Percentiles rank a stretch among this genome's conserved stretches.
Conservation (phyloP, 2,113 vertebrate genomes). For the Lampris megalopsis region DNA sequence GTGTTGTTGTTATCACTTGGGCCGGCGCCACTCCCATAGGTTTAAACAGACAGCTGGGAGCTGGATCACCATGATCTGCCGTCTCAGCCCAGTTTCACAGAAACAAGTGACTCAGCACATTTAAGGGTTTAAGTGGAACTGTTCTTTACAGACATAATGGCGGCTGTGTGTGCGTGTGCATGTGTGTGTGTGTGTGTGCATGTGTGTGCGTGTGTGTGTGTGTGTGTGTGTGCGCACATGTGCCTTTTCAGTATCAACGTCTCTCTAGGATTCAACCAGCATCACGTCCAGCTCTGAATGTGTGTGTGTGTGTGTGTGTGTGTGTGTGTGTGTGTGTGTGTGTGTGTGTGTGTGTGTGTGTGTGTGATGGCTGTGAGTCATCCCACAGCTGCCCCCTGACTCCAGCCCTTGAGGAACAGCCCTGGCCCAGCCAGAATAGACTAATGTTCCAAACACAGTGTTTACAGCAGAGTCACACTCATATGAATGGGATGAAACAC, state of each 20-base stretch:
- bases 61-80: conserved; percentile 4
- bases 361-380: conserved; percentile 56
- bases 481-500: conserved; percentile 9
- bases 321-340: conserved; percentile 10
- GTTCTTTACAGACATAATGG: neutral
- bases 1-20: conserved; percentile 65
- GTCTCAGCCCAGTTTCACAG: neutral
- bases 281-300: conserved; percentile 37
- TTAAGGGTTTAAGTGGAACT: conserved; percentile 17
- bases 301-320: conserved; percentile 30
- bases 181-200: conserved; percentile 29
- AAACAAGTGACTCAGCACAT: conserved; percentile 64
- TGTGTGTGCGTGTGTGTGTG: neutral
- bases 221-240: conserved; percentile 18
- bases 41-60: conserved; percentile 53
- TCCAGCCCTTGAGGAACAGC: conserved; percentile 44
- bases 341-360: conserved; percentile 20
- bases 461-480: conserved; percentile 49
- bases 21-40: conserved; percentile 41
- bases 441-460: conserved; percentile 43
- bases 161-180: conserved; percentile 18
- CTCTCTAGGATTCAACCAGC: conserved; percentile 20
- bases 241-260: conserved; percentile 24
- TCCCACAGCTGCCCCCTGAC: conserved; percentile 65
- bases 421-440: conserved; percentile 15